Evolutionary conservation across 2,888 invertebrate genomes (phyloP), one percentile per base, ranked within the genome.

Genomic region (Phalangium opilio): DNA sequence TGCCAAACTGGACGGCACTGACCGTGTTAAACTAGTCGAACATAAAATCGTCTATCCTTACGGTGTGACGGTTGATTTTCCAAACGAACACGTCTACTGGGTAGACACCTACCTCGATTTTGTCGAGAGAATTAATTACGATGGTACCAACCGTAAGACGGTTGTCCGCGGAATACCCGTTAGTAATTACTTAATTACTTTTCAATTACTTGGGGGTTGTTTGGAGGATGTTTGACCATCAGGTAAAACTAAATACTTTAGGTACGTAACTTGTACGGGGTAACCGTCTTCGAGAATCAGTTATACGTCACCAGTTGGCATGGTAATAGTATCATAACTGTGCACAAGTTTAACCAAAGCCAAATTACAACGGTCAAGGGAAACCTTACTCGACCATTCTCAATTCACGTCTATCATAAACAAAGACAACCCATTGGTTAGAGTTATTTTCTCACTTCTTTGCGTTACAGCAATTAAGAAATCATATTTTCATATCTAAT

Each of bases 81-180:
- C 82, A 34, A 74, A 74, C 44, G 72, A 76, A 59, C 73, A 74
- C 60, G 73, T 84, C 18, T 84, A 81, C 67, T 84, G 83, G 83
- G 77, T 79, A 46, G 86, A 86, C 67, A 75, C 77, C 7, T 83
- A 81, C 67, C 71, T 83, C 58, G 83, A 83, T 69, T 77, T 76
- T 59, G 74, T 86, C 4, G 83, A 85, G 67, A 71, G 81, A 50
- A 75, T 81, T 18, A 77, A 82, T 68, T 86, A 85, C 66, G 73
- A 79, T 61, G 85, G 84, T 10, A 67, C 67, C 14, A 73, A 76
- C 59, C 70, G 83, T 47, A 68, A 67, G 60, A 78, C 78, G 4
- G 68, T 79, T 45, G 69, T 73, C 48, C 71, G 71, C 56, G 71
- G 70, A 34, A 70, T 69, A 58, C 64, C 67, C 52, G 75, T 74